phyloP scores from a whole-genome alignment of 2,888 invertebrate species.

The Automeris io region DNA sequence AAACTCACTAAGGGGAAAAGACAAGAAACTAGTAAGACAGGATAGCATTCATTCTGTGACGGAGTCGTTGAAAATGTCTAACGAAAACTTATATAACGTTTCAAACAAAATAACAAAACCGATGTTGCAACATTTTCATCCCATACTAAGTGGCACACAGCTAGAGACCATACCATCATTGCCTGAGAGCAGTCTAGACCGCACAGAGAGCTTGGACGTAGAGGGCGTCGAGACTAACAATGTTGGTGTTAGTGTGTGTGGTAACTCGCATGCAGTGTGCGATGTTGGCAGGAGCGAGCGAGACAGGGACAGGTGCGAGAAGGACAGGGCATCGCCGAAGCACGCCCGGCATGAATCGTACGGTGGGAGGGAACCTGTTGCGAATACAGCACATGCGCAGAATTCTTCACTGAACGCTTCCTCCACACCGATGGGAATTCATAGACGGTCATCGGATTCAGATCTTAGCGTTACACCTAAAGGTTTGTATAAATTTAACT shows the following conservation, averaged over 20 bases:
- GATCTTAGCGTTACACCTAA: slow-evolving; percentile 95
- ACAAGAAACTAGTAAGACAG: slow-evolving; percentile 48
- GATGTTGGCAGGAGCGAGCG: slow-evolving; percentile 61
- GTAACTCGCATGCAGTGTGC: slow-evolving; percentile 76
- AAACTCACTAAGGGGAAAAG: slow-evolving; percentile 11
- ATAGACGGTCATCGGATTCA: slow-evolving; percentile 93
- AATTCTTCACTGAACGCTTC: slow-evolving; percentile 62
- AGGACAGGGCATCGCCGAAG: slow-evolving; percentile 57
- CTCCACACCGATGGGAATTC: slow-evolving; percentile 75
- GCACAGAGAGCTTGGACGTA: slow-evolving; percentile 47
- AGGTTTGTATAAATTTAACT: no score
- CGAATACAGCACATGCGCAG: slow-evolving; percentile 29
- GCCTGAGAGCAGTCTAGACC: slow-evolving; percentile 53
- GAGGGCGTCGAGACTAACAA: slow-evolving; percentile 59
- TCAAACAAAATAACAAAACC: slow-evolving; percentile 44
- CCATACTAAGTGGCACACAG: slow-evolving; percentile 48
- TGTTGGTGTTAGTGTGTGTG: slow-evolving; percentile 74
- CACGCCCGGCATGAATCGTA: slow-evolving; percentile 76
- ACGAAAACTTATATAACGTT: slow-evolving; percentile 36
- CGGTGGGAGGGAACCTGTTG: slow-evolving; percentile 60
- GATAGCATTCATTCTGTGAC: slow-evolving; percentile 52
- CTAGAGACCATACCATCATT: slow-evolving; percentile 67
- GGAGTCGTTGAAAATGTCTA: slow-evolving; percentile 57
- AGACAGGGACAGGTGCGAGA: slow-evolving; percentile 48
- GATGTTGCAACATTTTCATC: slow-evolving; percentile 54